Percentiles rank a stretch among this genome's conserved stretches.
phyloP scores from a whole-genome alignment of 2,888 invertebrate species.

The Sepioteuthis lessoniana region DNA sequence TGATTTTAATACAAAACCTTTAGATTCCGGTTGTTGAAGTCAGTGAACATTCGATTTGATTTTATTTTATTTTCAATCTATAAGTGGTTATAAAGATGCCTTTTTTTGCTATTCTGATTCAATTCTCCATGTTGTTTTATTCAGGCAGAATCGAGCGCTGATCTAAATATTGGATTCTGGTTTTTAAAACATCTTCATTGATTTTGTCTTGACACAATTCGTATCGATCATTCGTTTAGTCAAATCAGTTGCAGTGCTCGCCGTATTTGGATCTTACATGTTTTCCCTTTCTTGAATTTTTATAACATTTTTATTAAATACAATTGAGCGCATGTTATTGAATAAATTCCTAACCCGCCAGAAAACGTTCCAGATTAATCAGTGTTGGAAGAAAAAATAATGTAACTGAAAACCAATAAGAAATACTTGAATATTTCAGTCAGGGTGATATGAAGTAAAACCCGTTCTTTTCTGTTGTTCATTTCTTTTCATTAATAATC shows the following conservation, averaged over 20 bases:
- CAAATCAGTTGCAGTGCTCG: neutral
- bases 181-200: constrained; percentile 16
- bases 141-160: neutral
- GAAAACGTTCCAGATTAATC: no score
- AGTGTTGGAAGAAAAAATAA: no score
- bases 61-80: neutral
- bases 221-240: neutral
- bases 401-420: no score
- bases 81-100: neutral
- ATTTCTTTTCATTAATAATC: no score
- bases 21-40: neutral
- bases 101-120: neutral
- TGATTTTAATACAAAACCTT: neutral
- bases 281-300: no score
- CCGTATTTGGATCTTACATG: no score
- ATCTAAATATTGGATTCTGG: neutral
- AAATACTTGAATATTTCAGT: no score
- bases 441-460: no score
- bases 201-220: constrained; percentile 16
- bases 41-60: neutral
- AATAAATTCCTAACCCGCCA: no score
- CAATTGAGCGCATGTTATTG: no score
- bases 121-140: neutral
- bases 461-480: no score
- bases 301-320: no score